These are phyloP conservation scores for Aphodius sticticus DNA, from an alignment of 2,888 invertebrate genomes.

Conservation along the genomic window DNA sequence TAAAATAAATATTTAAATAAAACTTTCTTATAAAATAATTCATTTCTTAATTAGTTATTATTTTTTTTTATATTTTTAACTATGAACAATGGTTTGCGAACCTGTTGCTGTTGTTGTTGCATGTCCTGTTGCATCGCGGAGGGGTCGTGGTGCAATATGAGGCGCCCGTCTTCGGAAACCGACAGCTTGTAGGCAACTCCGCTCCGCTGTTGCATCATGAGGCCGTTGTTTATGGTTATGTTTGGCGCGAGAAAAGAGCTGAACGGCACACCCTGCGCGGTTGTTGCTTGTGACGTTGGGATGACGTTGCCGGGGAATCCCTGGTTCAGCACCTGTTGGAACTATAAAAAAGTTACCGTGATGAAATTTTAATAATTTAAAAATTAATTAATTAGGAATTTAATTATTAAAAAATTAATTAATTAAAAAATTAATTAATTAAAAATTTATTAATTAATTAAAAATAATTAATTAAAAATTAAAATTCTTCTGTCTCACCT, in stretches of 20 bases:
- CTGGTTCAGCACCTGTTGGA: slow-evolving; percentile 55
- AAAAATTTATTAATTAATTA: too few species aligned
- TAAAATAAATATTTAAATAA: too few species aligned
- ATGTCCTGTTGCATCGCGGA: slow-evolving; percentile 63
- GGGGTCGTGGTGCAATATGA: slow-evolving; percentile 72
- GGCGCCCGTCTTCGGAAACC: slow-evolving; percentile 72
- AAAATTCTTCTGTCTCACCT: slow-evolving; percentile 44
- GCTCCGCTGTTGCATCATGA: slow-evolving; percentile 66
- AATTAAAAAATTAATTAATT: too few species aligned
- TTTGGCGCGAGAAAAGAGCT: slow-evolving; percentile 56
- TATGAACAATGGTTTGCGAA: background rate
- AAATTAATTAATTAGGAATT: too few species aligned
- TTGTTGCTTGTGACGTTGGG: slow-evolving; percentile 47
- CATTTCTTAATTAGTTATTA: too few species aligned
- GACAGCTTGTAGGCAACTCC: slow-evolving; percentile 70
- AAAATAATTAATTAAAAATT: background rate
- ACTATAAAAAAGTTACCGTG: slow-evolving; percentile 27
- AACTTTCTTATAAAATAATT: too few species aligned
- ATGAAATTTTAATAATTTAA: background rate
- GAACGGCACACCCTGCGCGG: slow-evolving; percentile 52
- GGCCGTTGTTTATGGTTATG: slow-evolving; percentile 58
- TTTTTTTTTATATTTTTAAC: background rate
- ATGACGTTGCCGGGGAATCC: slow-evolving; percentile 57
- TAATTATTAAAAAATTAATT: too few species aligned
- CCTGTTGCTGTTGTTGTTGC: slow-evolving; percentile 52